Base-by-base conservation (phyloP, 2,113 vertebrate genomes). In the Tragulus kanchil region DNA sequence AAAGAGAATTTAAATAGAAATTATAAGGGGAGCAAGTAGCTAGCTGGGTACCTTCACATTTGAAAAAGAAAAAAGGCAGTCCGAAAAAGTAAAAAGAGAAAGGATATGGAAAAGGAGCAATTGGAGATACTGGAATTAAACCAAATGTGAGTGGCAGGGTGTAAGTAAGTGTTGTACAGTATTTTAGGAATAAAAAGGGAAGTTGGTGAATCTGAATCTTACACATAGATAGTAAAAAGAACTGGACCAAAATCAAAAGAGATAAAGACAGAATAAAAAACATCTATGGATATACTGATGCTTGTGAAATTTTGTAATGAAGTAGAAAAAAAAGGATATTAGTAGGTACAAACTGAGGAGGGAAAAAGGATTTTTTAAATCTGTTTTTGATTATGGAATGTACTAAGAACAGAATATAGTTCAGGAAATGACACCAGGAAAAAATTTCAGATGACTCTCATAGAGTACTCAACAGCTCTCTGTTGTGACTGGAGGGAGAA, bases 81-180 rank as follows among this genome's bases (percentile, higher is more conserved):
- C 17, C 19, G 11, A 83, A 77, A 19, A 64, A 75, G 21, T 86
- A 14, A 21, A 77, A 71, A 78, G 12, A 65, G n/a, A 28, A 26
- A 52, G 0, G 4, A 16, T n/a, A 6, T 6, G 52, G 26, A 54
- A 36, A 81, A 61, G 23, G 3, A 93, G 4, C 23, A 56, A 3
- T 4, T 50, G 10, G 4, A 7, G 17, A 42, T 23, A 58, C 2
- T 56, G 14, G 0, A 67, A 50, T 23, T 48, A 85, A 81, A 83
- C 11, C 16, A 25, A 15, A 28, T 52, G 15, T 14, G 14, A 69
- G 64, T 61, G 15, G 8, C 25, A 45, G 25, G 8, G 52, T 14
- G 1, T 13, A 93, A 28, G 13, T 2, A 26, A 71, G 48, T 1
- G 0, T 0, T 28, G 2, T 6, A 19, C 15, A 50, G 8, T 23